Base-by-base conservation (phyloP, 2,113 vertebrate species). In the Oryzias javanicus region DNA sequence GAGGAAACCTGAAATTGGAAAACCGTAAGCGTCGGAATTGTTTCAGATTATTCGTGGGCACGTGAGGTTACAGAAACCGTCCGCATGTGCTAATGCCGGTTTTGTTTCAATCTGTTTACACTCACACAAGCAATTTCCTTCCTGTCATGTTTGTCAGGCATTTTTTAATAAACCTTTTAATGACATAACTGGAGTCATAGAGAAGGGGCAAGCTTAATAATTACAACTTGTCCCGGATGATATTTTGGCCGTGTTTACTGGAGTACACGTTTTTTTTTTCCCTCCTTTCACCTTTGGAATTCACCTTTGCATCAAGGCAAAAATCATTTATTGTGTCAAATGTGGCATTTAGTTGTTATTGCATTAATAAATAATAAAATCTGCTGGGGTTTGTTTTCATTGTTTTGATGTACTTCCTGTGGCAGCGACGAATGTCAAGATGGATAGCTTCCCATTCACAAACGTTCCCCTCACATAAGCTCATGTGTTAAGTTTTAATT, bases 101-200 rank as follows among this genome's bases (percentile, higher is more conserved):
- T 14, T 67, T 41, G n/a, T 41, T 45, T 35, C 35, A 35, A 35
- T 35, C 10, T 60, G 22, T 55, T 56, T 24, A 22, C 19, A 52
- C 68, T 55, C 35, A 47, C 29, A 14, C n/a, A 53, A 72, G 49
- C 61, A 75, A 75, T 84, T 76, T 82, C 61, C 68, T 57, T 49
- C 50, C 61, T 29, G 70, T 80, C 72, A 85, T 78, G 74, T 78
- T 74, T 55, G n/a, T 25, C 64, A 62, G 55, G 71, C 56, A 60
- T 65, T 82, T 86, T 65, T 87, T 83, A 83, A 87, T 90, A 80
- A 83, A 80, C 84, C 75, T 78, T 72, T 70, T 72, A 84, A 85
- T 78, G 72, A 85, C 84, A 80, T 78, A 67, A 80, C 78, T 74
- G 66, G 55, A 80, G 74, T 86, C 76, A 80, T 42, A n/a, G 66